phyloP scores from a whole-genome alignment of 2,888 invertebrate genomes.

The Baronia brevicornis region DNA sequence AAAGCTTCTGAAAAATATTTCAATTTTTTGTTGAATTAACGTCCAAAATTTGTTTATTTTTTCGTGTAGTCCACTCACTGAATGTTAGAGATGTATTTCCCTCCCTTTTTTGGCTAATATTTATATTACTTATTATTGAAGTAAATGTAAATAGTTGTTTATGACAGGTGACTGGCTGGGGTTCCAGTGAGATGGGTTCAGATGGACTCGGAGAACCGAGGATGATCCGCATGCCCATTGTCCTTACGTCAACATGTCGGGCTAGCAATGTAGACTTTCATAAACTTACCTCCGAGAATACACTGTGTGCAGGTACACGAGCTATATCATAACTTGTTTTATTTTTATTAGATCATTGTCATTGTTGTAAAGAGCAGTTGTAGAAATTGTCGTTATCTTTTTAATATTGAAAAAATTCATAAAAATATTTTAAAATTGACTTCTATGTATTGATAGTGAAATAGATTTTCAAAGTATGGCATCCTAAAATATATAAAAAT shows the following conservation, averaged over 20 bases:
- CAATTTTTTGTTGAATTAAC: too few species aligned
- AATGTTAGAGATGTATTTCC: background rate
- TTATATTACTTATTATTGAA: background rate
- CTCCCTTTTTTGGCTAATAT: background rate
- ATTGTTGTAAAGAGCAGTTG: slow-evolving; percentile 1
- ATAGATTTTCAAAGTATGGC: too few species aligned
- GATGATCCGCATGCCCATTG: slow-evolving; percentile 69
- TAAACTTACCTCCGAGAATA: slow-evolving; percentile 64
- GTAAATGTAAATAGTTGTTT: slow-evolving; percentile 1
- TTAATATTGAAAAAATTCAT: too few species aligned
- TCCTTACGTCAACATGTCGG: slow-evolving; percentile 72
- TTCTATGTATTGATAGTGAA: too few species aligned
- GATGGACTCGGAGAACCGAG: slow-evolving; percentile 66
- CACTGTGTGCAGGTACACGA: slow-evolving; percentile 80
- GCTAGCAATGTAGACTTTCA: slow-evolving; percentile 67
- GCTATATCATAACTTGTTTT: too few species aligned
- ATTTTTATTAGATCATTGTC: slow-evolving; percentile 15
- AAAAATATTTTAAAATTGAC: too few species aligned
- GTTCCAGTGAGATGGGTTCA: slow-evolving; percentile 60
- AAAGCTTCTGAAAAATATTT: too few species aligned
- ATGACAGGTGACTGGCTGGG: slow-evolving; percentile 76
- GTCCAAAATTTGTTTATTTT: too few species aligned
- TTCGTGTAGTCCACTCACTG: too few species aligned
- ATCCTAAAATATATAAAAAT: too few species aligned
- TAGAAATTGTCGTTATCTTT: background rate